Evolutionary conservation across 2,113 vertebrate species (phyloP).

Genomic region (Tragelaphus strepsiceros): DNA sequence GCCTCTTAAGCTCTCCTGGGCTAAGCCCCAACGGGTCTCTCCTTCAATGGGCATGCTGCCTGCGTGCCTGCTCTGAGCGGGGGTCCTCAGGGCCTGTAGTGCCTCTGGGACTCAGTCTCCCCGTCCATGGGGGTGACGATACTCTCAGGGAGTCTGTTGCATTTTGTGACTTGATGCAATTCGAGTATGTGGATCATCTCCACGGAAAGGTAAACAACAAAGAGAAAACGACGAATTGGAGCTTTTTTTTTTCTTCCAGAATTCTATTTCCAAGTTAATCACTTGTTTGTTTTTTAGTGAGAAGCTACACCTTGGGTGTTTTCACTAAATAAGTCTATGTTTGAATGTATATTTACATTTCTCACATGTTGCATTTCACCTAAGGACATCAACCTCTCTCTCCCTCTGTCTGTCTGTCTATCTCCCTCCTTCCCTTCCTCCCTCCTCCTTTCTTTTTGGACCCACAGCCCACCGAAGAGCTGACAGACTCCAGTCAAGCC

Average conservation of each 20-base stretch:
- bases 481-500: accelerated
- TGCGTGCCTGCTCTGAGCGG: accelerated
- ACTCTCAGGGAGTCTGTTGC: background rate
- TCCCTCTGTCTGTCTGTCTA: background rate
- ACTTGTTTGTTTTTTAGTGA: background rate
- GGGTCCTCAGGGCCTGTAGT: background rate
- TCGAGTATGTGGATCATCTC: accelerated
- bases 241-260: background rate
- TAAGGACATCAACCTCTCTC: background rate
- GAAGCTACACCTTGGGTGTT: background rate
- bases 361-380: background rate
- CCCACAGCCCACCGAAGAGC: background rate
- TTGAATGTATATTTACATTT: background rate
- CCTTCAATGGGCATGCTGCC: accelerated
- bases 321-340: background rate
- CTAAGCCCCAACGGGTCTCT: accelerated
- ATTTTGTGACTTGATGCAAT: accelerated
- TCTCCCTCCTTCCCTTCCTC: background rate
- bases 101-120: background rate
- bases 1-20: accelerated
- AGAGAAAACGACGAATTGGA: accelerated
- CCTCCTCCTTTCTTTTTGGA: background rate
- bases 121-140: accelerated
- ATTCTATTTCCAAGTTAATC: background rate
- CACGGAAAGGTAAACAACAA: accelerated